Evolutionary conservation across 2,797 vertebrate species (phyloP).

Genomic region (Heliangelus exortis): DNA sequence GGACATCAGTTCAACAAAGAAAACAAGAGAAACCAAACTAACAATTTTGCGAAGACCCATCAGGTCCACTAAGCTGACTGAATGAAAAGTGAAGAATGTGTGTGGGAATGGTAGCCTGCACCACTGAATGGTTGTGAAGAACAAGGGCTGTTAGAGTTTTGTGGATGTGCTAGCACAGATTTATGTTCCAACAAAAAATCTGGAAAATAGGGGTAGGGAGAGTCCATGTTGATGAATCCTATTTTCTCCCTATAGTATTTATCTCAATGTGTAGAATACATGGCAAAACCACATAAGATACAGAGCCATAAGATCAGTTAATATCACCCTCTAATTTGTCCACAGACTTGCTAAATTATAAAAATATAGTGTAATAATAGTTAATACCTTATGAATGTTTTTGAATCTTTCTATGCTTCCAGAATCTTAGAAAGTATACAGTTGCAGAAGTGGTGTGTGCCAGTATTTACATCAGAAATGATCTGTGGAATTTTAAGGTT

Average conservation of each 20-base stretch:
- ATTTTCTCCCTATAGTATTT: not conserved
- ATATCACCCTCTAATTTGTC: not conserved
- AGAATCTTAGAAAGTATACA: not conserved
- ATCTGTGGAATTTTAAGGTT: not conserved
- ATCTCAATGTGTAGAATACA: not conserved
- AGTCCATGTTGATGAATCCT: not conserved
- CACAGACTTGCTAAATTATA: not conserved
- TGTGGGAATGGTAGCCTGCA: not conserved
- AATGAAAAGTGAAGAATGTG: not conserved
- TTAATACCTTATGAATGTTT: not conserved
- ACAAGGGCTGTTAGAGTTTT: not conserved
- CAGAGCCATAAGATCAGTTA: not conserved
- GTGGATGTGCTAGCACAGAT: not conserved
- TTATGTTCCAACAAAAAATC: not conserved
- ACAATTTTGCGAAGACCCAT: not conserved
- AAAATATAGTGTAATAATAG: too few relatives aligned
- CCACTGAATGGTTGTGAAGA: not conserved
- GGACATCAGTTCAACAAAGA: not conserved
- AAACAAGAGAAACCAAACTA: not conserved
- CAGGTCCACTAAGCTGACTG: not conserved
- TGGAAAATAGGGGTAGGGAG: not conserved
- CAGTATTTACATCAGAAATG: not conserved
- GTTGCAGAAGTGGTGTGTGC: not conserved
- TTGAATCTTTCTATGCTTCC: not conserved
- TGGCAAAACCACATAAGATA: not conserved